These are phyloP conservation scores for Leptopilina clavipes DNA, from an alignment of 1,140 invertebrate genomes.

Conservation along the genomic window DNA sequence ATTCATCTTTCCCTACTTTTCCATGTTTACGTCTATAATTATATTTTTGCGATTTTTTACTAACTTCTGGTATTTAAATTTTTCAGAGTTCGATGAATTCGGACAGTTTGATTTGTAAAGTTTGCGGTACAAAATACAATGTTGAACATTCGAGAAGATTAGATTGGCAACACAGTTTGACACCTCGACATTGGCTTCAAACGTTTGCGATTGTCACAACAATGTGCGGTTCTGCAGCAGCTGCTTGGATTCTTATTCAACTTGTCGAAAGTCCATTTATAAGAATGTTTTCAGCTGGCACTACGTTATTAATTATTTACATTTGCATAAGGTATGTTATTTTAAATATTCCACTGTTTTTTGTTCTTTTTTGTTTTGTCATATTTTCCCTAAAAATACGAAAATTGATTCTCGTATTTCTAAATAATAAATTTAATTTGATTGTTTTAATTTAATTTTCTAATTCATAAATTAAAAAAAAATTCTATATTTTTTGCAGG, in stretches of 20 bases:
- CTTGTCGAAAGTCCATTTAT: slow-evolving; percentile 86
- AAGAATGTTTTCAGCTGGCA: slow-evolving; percentile 85
- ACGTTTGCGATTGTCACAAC: slow-evolving; percentile 80
- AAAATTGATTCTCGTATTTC: too few species aligned
- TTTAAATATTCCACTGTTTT: too few species aligned
- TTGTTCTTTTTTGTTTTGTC: too few species aligned
- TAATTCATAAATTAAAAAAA: slow-evolving; percentile 25
- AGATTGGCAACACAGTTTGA: slow-evolving; percentile 88
- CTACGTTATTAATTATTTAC: slow-evolving; percentile 88
- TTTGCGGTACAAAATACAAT: slow-evolving; percentile 86
- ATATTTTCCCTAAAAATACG: too few species aligned
- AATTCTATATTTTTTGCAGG: slow-evolving; percentile 67
- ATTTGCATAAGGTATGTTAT: slow-evolving; percentile 84
- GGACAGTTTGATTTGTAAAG: slow-evolving; percentile 84
- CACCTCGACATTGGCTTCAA: slow-evolving; percentile 86
- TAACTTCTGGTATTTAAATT: neutral
- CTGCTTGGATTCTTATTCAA: slow-evolving; percentile 88
- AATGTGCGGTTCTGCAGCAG: slow-evolving; percentile 84
- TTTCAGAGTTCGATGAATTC: slow-evolving; percentile 79
- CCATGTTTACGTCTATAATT: too few species aligned
- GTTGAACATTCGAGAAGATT: slow-evolving; percentile 83
- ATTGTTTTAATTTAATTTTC: too few species aligned
- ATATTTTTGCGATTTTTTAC: neutral
- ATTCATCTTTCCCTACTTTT: too few species aligned
- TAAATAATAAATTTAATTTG: too few species aligned